Percentiles rank a stretch among this genome's conserved stretches.
Conservation (phyloP, 2,888 invertebrate species). For the Eristalis tenax region DNA sequence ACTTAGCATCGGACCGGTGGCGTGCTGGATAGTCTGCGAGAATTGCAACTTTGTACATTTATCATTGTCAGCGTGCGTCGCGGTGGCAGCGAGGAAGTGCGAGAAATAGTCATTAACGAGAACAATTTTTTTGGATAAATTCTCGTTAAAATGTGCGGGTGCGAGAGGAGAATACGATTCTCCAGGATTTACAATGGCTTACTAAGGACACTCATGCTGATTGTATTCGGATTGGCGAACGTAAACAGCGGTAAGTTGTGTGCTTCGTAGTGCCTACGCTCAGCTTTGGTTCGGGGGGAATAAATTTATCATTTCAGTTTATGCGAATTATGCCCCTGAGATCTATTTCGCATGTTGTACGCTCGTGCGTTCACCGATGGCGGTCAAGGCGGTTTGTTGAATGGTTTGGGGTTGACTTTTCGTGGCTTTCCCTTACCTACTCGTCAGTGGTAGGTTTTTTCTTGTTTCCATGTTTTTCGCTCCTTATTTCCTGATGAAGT, state of each 20-base stretch:
- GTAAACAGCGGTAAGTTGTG: conserved; percentile 75
- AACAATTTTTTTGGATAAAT: conserved; percentile 47
- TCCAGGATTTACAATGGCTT: conserved; percentile 75
- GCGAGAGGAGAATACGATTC: conserved; percentile 73
- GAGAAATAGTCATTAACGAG: conserved; percentile 27
- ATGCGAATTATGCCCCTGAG: conserved; percentile 41
- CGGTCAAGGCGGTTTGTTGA: neutral
- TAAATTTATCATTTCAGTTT: conserved; percentile 30
- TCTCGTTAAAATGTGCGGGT: conserved; percentile 73
- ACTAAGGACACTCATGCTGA: conserved; percentile 74
- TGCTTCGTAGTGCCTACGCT: neutral
- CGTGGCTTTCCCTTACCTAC: conserved; percentile 26
- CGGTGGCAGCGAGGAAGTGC: conserved; percentile 1
- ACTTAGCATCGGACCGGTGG: conserved; percentile 41
- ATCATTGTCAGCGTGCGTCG: conserved; percentile 56
- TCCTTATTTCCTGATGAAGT: conserved; percentile 11
- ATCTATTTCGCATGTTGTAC: neutral
- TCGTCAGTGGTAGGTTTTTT: conserved; percentile 15
- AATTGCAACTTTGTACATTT: conserved; percentile 57
- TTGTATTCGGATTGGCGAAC: conserved; percentile 75
- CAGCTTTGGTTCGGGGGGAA: neutral
- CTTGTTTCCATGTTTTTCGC: neutral
- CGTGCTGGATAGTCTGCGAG: conserved; percentile 10
- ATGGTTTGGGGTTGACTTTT: conserved; percentile 11
- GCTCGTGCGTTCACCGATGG: neutral